Evolutionary conservation across 2,113 vertebrate species (phyloP), one percentile per base, ranked within the genome.

Genomic region (Canis aureus): DNA sequence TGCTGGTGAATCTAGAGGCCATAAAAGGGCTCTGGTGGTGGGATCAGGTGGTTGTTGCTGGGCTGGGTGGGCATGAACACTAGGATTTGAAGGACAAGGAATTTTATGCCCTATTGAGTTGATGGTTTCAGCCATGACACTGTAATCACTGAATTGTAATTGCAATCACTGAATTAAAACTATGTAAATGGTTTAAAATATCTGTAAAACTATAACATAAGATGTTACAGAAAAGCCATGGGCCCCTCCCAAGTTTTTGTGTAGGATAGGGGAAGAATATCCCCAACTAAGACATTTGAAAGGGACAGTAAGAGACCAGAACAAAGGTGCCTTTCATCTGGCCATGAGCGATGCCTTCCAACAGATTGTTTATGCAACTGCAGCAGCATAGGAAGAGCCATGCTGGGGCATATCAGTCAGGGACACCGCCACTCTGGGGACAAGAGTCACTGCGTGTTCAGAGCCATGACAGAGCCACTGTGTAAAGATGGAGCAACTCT

Each of bases 341-440:
- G 32, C 43, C 25, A 29, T 4, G 74, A 51, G 43, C 13, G 20
- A 4, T 1, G 43, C 13, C 15, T 78, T 17, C 74, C 15, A 51
- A 51, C 43, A 17, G 25, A 13, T 38, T 22, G 27, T 80, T 57
- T 55, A n/a, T 80, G 78, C 19, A 13, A 5, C 78, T 6, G 23
- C 32, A 35, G 53, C 53, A 23, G 32, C 19, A 1, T 13, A 32
- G 11, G 53, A 23, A 19, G 76, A 32, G 1, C 2, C 9, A 8
- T 53, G 43, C 29, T 22, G 3, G 11, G 53, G 5, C 6, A 20
- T 20, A 8, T 2, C 3, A 12, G 32, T 81, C 53, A 59, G 0
- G 1, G 53, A 81, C 9, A 1, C 20, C 1, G 11, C 78, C 29
- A 7, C 1, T 2, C 78, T 7, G 19, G 57, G 19, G 53, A 11